phyloP scores from a whole-genome alignment of 2,888 invertebrate genomes.

The Limnephilus lunatus region DNA sequence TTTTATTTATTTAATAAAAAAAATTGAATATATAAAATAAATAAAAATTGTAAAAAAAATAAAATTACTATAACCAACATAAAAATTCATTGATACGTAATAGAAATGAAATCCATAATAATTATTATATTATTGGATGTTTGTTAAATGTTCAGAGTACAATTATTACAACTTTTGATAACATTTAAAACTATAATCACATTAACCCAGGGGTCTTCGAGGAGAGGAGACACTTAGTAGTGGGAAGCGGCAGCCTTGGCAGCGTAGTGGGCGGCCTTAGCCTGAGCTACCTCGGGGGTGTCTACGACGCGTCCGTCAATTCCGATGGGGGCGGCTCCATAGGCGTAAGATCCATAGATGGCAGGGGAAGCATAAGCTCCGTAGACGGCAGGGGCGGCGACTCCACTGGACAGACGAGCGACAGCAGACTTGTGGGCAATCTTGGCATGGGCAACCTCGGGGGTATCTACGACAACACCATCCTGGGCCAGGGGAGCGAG shows the following conservation, averaged over 20 bases:
- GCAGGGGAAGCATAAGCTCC: neutral
- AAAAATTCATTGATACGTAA: no score
- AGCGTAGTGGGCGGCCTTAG: constrained; percentile 78
- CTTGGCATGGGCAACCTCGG: constrained; percentile 41
- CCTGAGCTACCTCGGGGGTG: constrained; percentile 68
- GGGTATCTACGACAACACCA: no score
- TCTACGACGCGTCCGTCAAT: neutral
- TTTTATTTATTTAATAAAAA: no score
- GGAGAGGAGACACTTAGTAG: neutral
- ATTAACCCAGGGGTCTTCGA: neutral
- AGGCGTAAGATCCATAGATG: neutral
- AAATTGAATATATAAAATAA: no score
- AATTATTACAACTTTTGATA: neutral
- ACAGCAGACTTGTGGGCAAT: neutral
- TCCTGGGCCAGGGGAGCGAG: no score
- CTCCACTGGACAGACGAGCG: no score
- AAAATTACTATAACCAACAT: no score
- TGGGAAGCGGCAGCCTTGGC: constrained; percentile 71
- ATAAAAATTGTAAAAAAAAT: no score
- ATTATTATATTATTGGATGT: no score
- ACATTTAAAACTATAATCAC: neutral
- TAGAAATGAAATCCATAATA: no score
- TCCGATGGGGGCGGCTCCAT: constrained; percentile 18
- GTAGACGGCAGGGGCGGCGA: neutral
- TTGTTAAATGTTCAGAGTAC: no score